A percentile compares a stretch with the other conserved stretches of the same genome.
Conservation (phyloP, 2,888 invertebrate species). For the Vanessa cardui region DNA sequence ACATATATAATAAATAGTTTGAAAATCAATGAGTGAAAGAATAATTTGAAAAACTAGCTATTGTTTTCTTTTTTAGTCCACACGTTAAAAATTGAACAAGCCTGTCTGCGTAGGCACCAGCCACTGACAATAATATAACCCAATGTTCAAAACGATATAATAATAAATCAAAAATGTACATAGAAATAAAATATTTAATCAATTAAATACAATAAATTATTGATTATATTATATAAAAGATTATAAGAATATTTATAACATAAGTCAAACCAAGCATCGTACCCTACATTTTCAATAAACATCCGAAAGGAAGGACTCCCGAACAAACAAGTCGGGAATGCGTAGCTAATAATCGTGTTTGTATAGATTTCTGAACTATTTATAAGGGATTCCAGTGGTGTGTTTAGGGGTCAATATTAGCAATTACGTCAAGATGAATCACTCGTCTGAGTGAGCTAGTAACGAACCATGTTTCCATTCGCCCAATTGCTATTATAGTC, state of each 20-base stretch:
- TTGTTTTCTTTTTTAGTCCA: too few relatives aligned
- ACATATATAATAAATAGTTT: too few relatives aligned
- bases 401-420: slow-evolving; percentile 31
- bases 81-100: too few relatives aligned
- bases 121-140: too few relatives aligned
- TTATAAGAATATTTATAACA: not conserved
- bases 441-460: slow-evolving; percentile 22
- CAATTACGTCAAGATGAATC: slow-evolving; percentile 30
- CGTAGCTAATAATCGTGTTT: slow-evolving; percentile 22
- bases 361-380: slow-evolving; percentile 23
- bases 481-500: not conserved
- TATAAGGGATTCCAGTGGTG: slow-evolving; percentile 15
- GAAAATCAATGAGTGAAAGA: too few relatives aligned
- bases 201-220: not conserved
- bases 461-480: slow-evolving; percentile 21
- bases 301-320: not conserved
- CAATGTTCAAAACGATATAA: not conserved
- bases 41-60: too few relatives aligned
- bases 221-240: not conserved
- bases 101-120: too few relatives aligned
- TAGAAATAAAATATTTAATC: rapidly evolving
- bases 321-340: slow-evolving; percentile 14
- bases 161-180: not conserved
- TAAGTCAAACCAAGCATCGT: not conserved
- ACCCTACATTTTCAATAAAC: not conserved